A percentile compares a stretch with the other conserved stretches of the same genome.
phyloP scores from a whole-genome alignment of 2,888 invertebrate genomes.

The Pseudeuparius sepicola region DNA sequence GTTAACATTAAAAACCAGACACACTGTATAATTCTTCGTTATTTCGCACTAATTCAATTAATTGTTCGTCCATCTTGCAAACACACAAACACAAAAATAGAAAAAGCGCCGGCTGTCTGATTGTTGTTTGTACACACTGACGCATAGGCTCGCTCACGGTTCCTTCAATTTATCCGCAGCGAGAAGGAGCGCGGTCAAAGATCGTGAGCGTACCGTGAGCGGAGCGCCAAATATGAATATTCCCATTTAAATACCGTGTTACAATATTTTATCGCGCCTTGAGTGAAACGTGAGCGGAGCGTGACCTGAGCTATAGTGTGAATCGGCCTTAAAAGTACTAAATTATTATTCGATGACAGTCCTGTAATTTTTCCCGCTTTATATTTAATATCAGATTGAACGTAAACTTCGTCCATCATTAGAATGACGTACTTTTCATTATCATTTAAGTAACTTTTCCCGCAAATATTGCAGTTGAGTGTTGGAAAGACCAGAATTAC shows the following conservation, averaged over 20 bases:
- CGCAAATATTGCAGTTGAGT: too few relatives aligned
- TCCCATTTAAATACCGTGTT: slow-evolving; percentile 2
- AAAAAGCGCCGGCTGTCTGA: neutral
- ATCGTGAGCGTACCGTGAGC: slow-evolving; percentile 3
- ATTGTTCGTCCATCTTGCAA: slow-evolving; percentile 8
- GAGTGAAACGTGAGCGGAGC: slow-evolving; percentile 6
- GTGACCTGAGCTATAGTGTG: slow-evolving; percentile 6
- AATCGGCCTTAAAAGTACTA: slow-evolving; percentile 4
- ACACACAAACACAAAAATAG: slow-evolving; percentile 3
- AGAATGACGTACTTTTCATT: too few relatives aligned
- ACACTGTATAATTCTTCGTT: slow-evolving; percentile 3
- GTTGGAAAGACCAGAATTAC: too few relatives aligned
- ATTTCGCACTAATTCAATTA: slow-evolving; percentile 4
- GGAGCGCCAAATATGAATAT: slow-evolving; percentile 3
- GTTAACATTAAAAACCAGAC: too few relatives aligned
- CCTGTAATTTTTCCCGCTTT: too few relatives aligned
- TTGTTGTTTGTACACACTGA: slow-evolving; percentile 3
- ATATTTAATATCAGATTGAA: too few relatives aligned
- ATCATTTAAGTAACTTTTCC: too few relatives aligned
- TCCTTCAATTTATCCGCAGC: slow-evolving; percentile 1
- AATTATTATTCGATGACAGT: too few relatives aligned
- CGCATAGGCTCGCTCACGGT: slow-evolving; percentile 2
- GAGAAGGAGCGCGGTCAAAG: slow-evolving; percentile 2
- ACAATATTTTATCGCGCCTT: slow-evolving; percentile 2
- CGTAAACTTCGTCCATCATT: too few relatives aligned